Base-by-base conservation (phyloP, 2,113 vertebrate species). In the Rhagologus leucostigma region DNA sequence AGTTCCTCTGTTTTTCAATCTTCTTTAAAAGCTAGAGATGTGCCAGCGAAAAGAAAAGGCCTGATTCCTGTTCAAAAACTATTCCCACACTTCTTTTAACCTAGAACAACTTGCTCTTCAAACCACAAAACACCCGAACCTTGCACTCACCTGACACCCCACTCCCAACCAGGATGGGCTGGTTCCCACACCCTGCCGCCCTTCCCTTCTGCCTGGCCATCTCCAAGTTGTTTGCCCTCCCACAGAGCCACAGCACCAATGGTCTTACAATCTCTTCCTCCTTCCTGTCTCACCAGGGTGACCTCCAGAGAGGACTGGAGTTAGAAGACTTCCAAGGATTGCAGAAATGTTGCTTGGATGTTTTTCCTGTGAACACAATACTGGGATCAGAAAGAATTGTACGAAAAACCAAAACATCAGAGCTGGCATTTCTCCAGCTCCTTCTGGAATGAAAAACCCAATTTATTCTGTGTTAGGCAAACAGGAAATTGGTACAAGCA, bases 101-200 rank as follows among this genome's bases (percentile, higher is more conserved):
- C 44, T 33, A 6, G 13, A 75, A 13, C 12, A 74, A 10, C 73
- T 57, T 71, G 11, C 10, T 85, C 11, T 42, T 74, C 35, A 63
- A 86, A 46, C 33, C 62, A 90, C 33, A 67, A 24, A 75, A 29
- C 1, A 2, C 13, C 22, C 19, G 37, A 62, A 3, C 22, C 46
- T 82, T 20, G 6, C 67, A 26, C 20, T 77, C 29, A 42, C 12
- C 50, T 59, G 35, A n/a, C 29, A 27, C 16, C 56, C n/a, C 4
- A 0, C 3, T 56, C 7, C 65, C 60, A 59, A 1, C 27, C n/a
- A n/a, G n/a, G 47, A 46, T 0, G 1, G 33, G 73, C 20, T 69
- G 35, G 46, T 65, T 30, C 81, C 68, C 8, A 8, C 1, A 2
- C 33, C 64, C 47, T 15, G 2, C 50, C 22, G 18, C 5, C 37